These are phyloP conservation scores for Eumaeus atala DNA, from an alignment of 1,140 invertebrate genomes.

Conservation along the genomic window DNA sequence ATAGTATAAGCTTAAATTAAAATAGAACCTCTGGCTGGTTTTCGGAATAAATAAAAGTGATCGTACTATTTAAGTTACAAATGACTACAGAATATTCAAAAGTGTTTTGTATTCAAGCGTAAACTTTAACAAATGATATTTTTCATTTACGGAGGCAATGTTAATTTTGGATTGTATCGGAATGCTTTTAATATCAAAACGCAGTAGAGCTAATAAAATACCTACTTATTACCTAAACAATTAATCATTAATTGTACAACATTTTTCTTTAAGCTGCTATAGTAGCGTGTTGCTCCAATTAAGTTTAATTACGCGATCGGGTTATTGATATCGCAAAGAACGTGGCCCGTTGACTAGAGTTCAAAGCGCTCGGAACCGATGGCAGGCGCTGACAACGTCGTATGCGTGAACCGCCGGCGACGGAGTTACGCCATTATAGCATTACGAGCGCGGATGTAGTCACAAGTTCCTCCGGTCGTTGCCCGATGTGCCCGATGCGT, in stretches of 20 bases:
- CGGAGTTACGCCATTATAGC: conserved; percentile 39
- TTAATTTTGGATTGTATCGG: too few relatives aligned
- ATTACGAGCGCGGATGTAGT: conserved; percentile 50
- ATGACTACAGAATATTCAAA: too few relatives aligned
- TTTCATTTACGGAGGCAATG: too few relatives aligned
- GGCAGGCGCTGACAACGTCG: conserved; percentile 25
- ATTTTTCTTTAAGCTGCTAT: background rate
- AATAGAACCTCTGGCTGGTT: too few relatives aligned
- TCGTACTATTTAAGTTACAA: too few relatives aligned
- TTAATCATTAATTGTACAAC: background rate
- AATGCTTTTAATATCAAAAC: too few relatives aligned
- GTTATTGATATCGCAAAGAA: conserved; percentile 45
- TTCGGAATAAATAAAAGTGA: too few relatives aligned
- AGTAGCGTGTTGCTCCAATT: conserved; percentile 12
- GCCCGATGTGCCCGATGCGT: conserved; percentile 47
- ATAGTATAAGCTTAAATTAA: too few relatives aligned
- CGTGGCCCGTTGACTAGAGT: conserved; percentile 38
- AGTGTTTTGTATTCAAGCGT: too few relatives aligned
- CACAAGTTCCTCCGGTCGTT: conserved; percentile 71
- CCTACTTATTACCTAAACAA: background rate
- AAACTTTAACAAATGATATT: too few relatives aligned
- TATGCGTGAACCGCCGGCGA: conserved; percentile 18
- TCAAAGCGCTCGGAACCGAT: conserved; percentile 43
- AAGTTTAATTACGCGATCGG: conserved; percentile 38
- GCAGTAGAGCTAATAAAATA: background rate